phyloP scores from a whole-genome alignment of 35 echinoderm and acorn worm genomes.

The Apostichopus californicus region DNA sequence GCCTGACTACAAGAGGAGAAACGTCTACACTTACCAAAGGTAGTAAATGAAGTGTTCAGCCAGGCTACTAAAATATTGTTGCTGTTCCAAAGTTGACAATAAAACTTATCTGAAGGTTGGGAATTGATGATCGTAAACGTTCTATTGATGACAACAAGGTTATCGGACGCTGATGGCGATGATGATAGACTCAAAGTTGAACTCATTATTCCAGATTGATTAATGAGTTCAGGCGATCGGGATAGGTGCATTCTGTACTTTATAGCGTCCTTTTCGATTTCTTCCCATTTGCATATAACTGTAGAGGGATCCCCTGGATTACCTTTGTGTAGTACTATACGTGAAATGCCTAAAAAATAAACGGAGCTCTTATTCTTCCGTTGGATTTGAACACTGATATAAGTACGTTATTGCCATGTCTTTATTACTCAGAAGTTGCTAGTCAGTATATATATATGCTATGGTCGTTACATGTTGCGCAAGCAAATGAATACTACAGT shows the following conservation, averaged over 20 bases:
- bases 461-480: too few species aligned
- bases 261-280: background rate
- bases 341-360: background rate
- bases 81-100: background rate
- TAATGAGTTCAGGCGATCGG: background rate
- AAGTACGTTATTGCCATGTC: too few species aligned
- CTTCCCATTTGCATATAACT: background rate
- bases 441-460: too few species aligned
- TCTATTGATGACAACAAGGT: background rate
- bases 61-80: background rate
- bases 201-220: background rate
- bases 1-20: too few species aligned
- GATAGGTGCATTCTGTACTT: background rate
- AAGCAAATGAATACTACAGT: too few species aligned
- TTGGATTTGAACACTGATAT: too few species aligned
- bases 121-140: background rate
- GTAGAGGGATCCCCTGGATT: background rate
- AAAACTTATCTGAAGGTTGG: background rate
- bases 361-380: background rate
- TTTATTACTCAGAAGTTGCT: too few species aligned
- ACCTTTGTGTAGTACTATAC: background rate
- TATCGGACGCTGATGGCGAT: too few species aligned
- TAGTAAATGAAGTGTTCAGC: background rate
- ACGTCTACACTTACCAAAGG: background rate
- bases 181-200: too few species aligned